Conservation (phyloP, 2,888 invertebrate genomes). For the Lycophotia porphyrea region DNA sequence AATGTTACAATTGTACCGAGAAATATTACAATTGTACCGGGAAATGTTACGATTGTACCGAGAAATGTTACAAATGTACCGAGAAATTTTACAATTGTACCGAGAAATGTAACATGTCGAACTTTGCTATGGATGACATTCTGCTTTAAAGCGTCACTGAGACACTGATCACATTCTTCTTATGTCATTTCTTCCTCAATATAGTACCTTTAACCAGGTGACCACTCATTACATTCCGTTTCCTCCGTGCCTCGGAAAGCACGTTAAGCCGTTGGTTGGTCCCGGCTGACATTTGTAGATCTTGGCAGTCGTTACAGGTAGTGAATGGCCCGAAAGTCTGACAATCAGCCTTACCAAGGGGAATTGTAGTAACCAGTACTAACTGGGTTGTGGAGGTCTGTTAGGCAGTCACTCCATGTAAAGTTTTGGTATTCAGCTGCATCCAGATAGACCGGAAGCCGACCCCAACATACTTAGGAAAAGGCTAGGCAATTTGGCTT, state of each 20-base stretch:
- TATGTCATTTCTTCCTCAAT: no score
- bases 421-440: background rate
- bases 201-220: background rate
- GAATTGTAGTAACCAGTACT: background rate
- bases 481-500: background rate
- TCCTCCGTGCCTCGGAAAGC: background rate
- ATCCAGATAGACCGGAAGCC: background rate
- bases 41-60: no score
- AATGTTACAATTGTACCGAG: no score
- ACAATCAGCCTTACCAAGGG: background rate
- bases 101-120: no score
- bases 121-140: no score
- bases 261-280: background rate
- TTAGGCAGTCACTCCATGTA: background rate
- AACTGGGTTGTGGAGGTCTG: background rate
- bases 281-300: background rate
- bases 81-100: no score
- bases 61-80: no score
- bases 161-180: no score
- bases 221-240: background rate
- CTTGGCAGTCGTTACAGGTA: background rate
- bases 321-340: background rate
- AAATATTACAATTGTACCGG: no score
- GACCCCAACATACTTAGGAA: background rate
- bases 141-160: no score